phyloP scores from a whole-genome alignment of 2,113 vertebrate genomes.

The Donacobius atricapilla region DNA sequence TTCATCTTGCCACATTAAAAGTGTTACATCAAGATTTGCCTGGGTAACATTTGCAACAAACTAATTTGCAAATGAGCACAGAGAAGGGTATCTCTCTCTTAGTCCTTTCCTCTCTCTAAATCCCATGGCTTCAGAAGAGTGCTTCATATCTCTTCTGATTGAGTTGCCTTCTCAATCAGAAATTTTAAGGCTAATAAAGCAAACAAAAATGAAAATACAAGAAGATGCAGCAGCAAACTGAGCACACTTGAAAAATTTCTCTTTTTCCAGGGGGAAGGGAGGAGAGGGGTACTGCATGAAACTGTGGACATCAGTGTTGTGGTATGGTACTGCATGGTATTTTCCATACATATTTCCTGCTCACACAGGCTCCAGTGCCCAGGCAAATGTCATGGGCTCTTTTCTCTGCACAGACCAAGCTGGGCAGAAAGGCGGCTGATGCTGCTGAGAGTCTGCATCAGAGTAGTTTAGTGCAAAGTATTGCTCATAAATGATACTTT shows the following conservation, averaged over 20 bases:
- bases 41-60: background rate
- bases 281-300: background rate
- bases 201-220: background rate
- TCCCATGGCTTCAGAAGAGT: background rate
- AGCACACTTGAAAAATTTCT: background rate
- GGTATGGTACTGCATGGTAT: background rate
- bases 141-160: background rate
- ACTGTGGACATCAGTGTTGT: background rate
- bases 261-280: background rate
- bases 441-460: background rate
- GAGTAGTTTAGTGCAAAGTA: background rate
- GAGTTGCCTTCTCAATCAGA: background rate
- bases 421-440: background rate
- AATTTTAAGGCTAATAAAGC: background rate
- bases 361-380: background rate
- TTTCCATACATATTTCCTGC: background rate
- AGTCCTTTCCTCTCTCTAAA: background rate
- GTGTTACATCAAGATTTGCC: background rate
- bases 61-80: fast-evolving
- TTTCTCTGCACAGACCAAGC: background rate
- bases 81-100: background rate
- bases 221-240: background rate
- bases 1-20: background rate
- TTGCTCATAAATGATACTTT: background rate
- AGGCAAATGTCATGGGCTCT: fast-evolving